Evolutionary conservation across 1,140 invertebrate genomes (phyloP), one percentile per base, ranked within the genome.

Genomic region (Aleiodes sp.): DNA sequence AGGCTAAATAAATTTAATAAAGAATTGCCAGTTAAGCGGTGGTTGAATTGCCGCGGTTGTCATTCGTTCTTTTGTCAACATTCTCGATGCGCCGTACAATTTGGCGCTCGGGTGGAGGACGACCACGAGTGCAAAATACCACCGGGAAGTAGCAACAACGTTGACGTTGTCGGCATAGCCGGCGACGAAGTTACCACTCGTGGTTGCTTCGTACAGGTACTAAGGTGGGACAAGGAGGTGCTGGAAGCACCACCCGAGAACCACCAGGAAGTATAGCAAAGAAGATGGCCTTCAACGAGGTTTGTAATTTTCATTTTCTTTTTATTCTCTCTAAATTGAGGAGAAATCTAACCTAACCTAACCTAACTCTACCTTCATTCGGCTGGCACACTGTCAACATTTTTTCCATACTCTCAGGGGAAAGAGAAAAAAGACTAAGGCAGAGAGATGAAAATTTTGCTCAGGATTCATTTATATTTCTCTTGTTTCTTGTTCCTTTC

Each of bases 211-310:
- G 21, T 56, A 41, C 28, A 63, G 21, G 12, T 35, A 28, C 33
- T 46, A 68, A 67, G 52, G 80, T 84, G 84, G 82, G 81, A 76
- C 83, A 84, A 80, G 80, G 77, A 77, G 83, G 82, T 73, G 77
- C 83, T 76, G 83, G 80, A 76, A 83, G 75, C 76, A 84, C 79
- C 73, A 79, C 78, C 75, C 77, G 81, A 52, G 60, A 69, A 14
- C 67, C 67, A 72, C 77, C 80, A 80, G 80, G 78, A 80, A 84
- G 78, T 79, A 78, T 83, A 86, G 76, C 80, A 68, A 82, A 84
- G 79, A 86, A 84, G 81, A 86, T 86, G 84, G 84, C 84, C 82
- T 86, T 85, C 83, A 85, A 86, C 80, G 83, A 86, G 83, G 84
- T 85, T 76, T 9, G 16, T 33, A 24, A 31, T n/a, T 28, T 52